These are phyloP conservation scores for Corticium candelabrum DNA, from an alignment of 37 sponge, comb jelly and placozoan genomes.

Conservation along the genomic window DNA sequence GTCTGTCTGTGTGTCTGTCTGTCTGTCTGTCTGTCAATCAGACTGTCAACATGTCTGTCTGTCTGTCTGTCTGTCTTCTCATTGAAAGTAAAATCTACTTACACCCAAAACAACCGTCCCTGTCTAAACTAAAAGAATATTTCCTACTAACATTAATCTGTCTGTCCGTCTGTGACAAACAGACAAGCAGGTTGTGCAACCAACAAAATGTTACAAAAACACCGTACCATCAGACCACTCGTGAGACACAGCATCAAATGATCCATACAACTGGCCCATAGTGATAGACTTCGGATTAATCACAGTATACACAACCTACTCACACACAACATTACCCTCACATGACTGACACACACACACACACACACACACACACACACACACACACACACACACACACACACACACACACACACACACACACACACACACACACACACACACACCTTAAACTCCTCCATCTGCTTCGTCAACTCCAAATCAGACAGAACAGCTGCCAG, in stretches of 20 bases:
- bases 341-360: no score
- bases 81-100: no score
- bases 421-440: neutral
- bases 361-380: neutral
- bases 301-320: constrained; percentile 54
- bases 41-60: no score
- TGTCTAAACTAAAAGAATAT: no score
- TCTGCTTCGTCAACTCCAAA: constrained; percentile 65
- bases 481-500: constrained; percentile 84
- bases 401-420: neutral
- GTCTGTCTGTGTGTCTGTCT: no score
- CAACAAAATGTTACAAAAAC: neutral
- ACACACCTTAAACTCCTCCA: constrained; percentile 80
- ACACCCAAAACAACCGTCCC: no score
- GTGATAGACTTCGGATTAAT: constrained; percentile 95
- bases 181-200: neutral
- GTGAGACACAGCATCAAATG: constrained; percentile 94
- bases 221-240: constrained; percentile 92
- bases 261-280: constrained; percentile 91
- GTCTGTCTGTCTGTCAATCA: no score
- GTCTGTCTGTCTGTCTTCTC: no score
- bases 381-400: constrained; percentile 14
- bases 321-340: no score
- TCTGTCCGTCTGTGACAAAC: no score
- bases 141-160: no score